A percentile compares a stretch with the other conserved stretches of the same genome.
Evolutionary conservation across 2,797 vertebrate genomes (phyloP).

Genomic region (Brotula barbata): DNA sequence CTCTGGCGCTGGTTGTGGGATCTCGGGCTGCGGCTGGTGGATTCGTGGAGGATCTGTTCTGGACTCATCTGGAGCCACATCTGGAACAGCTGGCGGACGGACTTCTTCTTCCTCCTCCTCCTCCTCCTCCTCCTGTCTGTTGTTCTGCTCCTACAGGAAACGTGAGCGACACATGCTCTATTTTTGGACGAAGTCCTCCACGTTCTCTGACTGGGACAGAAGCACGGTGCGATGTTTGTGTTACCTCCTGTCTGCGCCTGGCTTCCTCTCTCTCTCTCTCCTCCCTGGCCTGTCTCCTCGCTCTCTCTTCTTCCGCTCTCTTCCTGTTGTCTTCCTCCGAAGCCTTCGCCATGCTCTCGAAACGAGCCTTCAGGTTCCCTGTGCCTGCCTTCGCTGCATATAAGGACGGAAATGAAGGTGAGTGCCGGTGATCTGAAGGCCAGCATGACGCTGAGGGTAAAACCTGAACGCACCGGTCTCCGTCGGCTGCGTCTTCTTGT

Average conservation of each 20-base stretch:
- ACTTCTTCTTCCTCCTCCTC: too few species aligned
- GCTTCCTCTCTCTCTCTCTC: conserved; percentile 75
- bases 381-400: conserved; percentile 81
- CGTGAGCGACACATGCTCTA: too few species aligned
- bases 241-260: conserved; percentile 69
- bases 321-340: conserved; percentile 84
- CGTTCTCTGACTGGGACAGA: too few species aligned
- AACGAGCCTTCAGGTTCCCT: conserved; percentile 86
- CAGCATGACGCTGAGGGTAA: background rate
- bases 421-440: too few species aligned
- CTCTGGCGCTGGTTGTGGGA: conserved; percentile 34
- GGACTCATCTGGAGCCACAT: conserved; percentile 23
- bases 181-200: too few species aligned
- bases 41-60: conserved; percentile 26
- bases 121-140: conserved; percentile 54
- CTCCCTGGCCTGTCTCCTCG: conserved; percentile 77
- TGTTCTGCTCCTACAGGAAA: conserved; percentile 57
- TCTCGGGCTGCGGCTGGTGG: conserved; percentile 40
- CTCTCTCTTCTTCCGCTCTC: conserved; percentile 80
- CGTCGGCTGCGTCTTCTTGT: conserved; percentile 86
- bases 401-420: background rate
- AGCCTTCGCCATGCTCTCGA: conserved; percentile 88
- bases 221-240: too few species aligned
- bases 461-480: conserved; percentile 85
- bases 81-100: conserved; percentile 51